These are phyloP conservation scores for Rhagophthalmus giganteus DNA, from an alignment of 2,888 invertebrate species.

Conservation along the genomic window DNA sequence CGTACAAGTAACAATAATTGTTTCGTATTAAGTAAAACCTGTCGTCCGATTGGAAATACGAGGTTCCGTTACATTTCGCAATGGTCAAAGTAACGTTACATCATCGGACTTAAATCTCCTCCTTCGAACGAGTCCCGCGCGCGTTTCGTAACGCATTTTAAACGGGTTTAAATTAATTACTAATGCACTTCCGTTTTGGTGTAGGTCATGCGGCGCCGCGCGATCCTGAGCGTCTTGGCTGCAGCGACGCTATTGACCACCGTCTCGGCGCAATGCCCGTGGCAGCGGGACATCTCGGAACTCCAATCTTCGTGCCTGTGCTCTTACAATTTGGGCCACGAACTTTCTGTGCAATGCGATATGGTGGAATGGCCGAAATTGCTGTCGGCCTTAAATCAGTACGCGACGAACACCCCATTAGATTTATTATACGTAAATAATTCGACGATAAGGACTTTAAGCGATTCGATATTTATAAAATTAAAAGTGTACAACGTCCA, in stretches of 20 bases:
- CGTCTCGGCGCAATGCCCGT: constrained; percentile 75
- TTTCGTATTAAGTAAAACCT: too few relatives aligned
- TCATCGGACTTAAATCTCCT: constrained; percentile 18
- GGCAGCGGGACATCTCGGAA: constrained; percentile 74
- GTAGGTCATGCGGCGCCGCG: constrained; percentile 50
- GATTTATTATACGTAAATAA: constrained; percentile 89
- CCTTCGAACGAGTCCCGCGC: constrained; percentile 18
- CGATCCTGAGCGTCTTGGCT: constrained; percentile 40
- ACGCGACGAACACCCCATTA: constrained; percentile 68
- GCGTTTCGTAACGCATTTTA: neutral
- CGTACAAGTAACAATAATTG: too few relatives aligned
- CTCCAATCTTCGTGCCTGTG: constrained; percentile 86
- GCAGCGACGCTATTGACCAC: constrained; percentile 37
- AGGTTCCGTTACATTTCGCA: constrained; percentile 17
- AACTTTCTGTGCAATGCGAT: constrained; percentile 88
- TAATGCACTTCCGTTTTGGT: constrained; percentile 32
- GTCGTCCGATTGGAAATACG: constrained; percentile 7
- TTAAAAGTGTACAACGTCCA: constrained; percentile 80
- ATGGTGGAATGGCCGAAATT: constrained; percentile 80
- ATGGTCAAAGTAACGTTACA: constrained; percentile 26
- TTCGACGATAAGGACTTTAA: constrained; percentile 72
- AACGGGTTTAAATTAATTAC: neutral
- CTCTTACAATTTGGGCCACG: constrained; percentile 81
- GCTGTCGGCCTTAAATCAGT: constrained; percentile 71
- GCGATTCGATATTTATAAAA: constrained; percentile 69